Conservation (phyloP, 2,113 vertebrate species). For the Ictalurus punctatus region DNA sequence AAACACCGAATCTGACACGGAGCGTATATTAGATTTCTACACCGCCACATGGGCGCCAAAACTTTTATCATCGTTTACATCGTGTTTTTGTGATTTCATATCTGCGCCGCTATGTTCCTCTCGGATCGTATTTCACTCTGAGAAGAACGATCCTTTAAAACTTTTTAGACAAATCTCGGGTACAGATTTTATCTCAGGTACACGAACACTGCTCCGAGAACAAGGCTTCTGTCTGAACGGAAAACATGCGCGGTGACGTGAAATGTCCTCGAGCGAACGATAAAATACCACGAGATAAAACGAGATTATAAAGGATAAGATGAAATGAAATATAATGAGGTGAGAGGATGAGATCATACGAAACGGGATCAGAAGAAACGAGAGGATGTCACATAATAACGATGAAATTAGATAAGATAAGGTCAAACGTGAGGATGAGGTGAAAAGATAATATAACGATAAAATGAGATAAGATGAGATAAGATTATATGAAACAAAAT, state of each 20-base stretch:
- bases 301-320: not conserved
- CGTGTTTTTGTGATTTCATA: not conserved
- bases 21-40: constrained; percentile 16
- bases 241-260: no score
- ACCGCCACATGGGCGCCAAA: not conserved
- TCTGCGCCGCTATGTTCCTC: not conserved
- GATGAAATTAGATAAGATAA: not conserved
- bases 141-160: not conserved
- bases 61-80: not conserved
- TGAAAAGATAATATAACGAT: not conserved
- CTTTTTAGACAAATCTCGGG: no score
- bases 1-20: not conserved
- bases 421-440: no score
- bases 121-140: not conserved
- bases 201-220: not conserved
- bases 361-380: no score
- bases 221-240: not conserved
- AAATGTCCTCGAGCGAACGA: no score
- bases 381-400: not conserved
- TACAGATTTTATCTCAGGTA: not conserved
- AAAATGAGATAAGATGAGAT: not conserved
- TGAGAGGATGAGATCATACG: not conserved
- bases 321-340: not conserved
- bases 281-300: not conserved
- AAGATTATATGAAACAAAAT: not conserved